A percentile compares a stretch with the other conserved stretches of the same genome.
phyloP scores from a whole-genome alignment of 2,797 vertebrate genomes.

The Percopsis omiscomaycus region DNA sequence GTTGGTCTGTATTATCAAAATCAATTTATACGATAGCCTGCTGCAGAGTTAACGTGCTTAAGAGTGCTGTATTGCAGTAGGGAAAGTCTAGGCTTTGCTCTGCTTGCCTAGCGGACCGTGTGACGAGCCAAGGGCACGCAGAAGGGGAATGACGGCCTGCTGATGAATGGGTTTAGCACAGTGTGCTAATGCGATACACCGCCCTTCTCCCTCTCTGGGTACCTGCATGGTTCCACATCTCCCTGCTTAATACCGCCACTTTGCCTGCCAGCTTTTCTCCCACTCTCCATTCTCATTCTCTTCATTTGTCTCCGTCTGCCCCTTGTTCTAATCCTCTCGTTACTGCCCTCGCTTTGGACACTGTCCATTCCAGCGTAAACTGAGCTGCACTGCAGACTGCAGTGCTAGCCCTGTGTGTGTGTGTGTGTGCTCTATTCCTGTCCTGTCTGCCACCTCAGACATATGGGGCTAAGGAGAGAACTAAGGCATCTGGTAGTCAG shows the following conservation, averaged over 20 bases:
- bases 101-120: conserved; percentile 12
- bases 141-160: conserved; percentile 29
- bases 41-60: not conserved
- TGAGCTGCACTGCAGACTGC: not conserved
- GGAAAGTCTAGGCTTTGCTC: not conserved
- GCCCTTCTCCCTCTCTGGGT: not conserved
- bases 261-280: not conserved
- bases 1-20: no score
- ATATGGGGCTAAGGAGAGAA: not conserved
- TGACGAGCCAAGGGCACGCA: conserved; percentile 34
- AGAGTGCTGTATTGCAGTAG: conserved; percentile 6
- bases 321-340: not conserved
- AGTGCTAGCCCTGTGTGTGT: not conserved
- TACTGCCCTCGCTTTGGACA: not conserved
- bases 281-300: not conserved
- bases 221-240: not conserved
- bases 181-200: conserved; percentile 23
- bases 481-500: not conserved
- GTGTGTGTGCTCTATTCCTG: conserved; percentile 10
- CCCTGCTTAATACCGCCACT: not conserved
- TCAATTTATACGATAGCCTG: not conserved
- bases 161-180: conserved; percentile 36
- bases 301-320: not conserved
- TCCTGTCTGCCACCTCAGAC: not conserved
- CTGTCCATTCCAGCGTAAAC: conserved; percentile 1